Conservation (phyloP, 2,797 vertebrate species). For the Anisognathus igniventris region DNA sequence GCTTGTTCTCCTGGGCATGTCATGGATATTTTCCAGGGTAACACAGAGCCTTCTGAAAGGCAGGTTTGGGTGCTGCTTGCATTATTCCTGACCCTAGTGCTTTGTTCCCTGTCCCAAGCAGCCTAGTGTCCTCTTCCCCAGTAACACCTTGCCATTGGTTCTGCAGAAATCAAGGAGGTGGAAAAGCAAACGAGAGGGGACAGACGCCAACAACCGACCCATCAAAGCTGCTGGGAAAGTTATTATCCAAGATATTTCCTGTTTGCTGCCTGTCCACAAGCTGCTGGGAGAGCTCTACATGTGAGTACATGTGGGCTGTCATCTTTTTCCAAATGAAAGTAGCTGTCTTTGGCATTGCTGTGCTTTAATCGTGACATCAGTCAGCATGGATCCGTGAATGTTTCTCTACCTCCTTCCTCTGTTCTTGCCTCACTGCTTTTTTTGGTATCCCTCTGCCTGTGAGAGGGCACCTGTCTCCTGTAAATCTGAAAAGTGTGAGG, state of each 20-base stretch:
- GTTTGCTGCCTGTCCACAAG: slow-evolving; percentile 93
- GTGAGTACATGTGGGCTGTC: slow-evolving; percentile 73
- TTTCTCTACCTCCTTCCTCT: neutral
- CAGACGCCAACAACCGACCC: slow-evolving; percentile 82
- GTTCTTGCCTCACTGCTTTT: neutral
- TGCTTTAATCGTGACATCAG: neutral
- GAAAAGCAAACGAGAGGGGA: slow-evolving; percentile 91
- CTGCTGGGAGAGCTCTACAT: slow-evolving; percentile 90
- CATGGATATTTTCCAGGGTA: slow-evolving; percentile 34
- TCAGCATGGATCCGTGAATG: neutral
- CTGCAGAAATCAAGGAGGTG: slow-evolving; percentile 92
- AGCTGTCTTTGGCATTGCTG: neutral
- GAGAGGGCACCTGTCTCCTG: neutral
- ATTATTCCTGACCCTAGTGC: slow-evolving; percentile 51
- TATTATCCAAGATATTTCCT: slow-evolving; percentile 94
- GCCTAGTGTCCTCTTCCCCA: neutral
- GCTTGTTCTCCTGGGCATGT: slow-evolving; percentile 70
- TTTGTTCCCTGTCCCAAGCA: slow-evolving; percentile 17
- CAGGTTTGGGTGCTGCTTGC: slow-evolving; percentile 55
- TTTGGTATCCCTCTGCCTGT: neutral
- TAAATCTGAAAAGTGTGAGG: neutral
- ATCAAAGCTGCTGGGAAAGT: slow-evolving; percentile 96
- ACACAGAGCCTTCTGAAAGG: slow-evolving; percentile 62
- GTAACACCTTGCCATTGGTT: slow-evolving; percentile 1
- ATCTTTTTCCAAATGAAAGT: neutral